phyloP scores from a whole-genome alignment of 2,888 invertebrate genomes.

The Patella pellucida region DNA sequence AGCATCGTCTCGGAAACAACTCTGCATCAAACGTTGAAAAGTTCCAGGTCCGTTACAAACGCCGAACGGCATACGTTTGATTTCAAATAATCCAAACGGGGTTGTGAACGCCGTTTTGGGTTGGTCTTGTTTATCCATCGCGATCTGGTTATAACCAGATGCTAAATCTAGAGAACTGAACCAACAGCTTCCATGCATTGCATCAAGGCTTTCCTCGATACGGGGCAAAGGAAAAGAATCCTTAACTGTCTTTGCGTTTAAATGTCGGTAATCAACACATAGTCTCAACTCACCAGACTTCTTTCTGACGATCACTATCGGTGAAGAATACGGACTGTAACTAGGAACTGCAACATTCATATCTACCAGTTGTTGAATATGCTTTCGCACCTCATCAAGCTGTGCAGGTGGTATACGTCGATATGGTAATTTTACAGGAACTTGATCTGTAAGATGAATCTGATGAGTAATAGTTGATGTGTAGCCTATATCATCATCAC shows the following conservation, averaged over 20 bases:
- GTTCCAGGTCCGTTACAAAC: too few relatives aligned
- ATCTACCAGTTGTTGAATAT: constrained; percentile 28
- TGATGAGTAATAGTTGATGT: constrained; percentile 21
- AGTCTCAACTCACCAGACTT: constrained; percentile 21
- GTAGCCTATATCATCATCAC: too few relatives aligned
- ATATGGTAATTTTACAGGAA: constrained; percentile 16
- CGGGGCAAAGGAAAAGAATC: constrained; percentile 24
- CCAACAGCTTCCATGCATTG: not conserved
- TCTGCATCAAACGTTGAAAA: too few relatives aligned
- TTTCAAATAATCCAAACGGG: too few relatives aligned
- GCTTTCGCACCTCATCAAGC: constrained; percentile 20
- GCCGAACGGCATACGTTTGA: too few relatives aligned
- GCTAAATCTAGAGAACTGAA: too few relatives aligned
- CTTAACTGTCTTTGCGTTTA: constrained; percentile 18
- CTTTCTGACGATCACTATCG: constrained; percentile 35
- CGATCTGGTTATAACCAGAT: too few relatives aligned
- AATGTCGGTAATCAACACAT: constrained; percentile 15
- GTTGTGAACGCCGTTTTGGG: too few relatives aligned
- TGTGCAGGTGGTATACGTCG: constrained; percentile 25
- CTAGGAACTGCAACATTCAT: constrained; percentile 29
- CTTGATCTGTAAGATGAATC: constrained; percentile 20
- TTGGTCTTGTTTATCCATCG: not conserved
- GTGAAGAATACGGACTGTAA: constrained; percentile 35
- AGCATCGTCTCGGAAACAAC: too few relatives aligned
- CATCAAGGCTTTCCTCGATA: constrained; percentile 26